phyloP scores from a whole-genome alignment of 2,113 vertebrate species.

The Noctilio leporinus region DNA sequence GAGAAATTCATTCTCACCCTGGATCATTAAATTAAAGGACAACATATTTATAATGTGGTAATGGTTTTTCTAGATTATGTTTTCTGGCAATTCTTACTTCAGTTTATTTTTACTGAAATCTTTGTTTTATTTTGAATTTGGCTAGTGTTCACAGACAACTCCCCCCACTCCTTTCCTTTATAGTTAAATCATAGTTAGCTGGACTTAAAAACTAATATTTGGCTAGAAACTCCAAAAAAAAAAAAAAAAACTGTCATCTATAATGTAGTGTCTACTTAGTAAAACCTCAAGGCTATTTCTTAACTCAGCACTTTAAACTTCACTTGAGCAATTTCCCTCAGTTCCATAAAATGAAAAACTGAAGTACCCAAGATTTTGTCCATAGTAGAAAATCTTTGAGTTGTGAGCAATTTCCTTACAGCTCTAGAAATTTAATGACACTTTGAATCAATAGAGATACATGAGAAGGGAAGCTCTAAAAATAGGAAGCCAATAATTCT shows the following conservation, averaged over 20 bases:
- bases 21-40: neutral
- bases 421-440: constrained; percentile 61
- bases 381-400: constrained; percentile 57
- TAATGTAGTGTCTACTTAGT: constrained; percentile 35
- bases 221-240: neutral
- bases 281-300: constrained; percentile 62
- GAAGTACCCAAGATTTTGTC: constrained; percentile 46
- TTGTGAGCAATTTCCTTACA: constrained; percentile 52
- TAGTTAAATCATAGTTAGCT: neutral
- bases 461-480: constrained; percentile 53
- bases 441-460: constrained; percentile 68
- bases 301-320: constrained; percentile 61
- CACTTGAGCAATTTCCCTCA: constrained; percentile 46
- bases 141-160: neutral
- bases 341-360: constrained; percentile 58
- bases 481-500: constrained; percentile 57
- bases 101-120: neutral
- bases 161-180: rapidly evolving
- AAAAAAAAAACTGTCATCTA: neutral
- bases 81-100: neutral
- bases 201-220: constrained; percentile 51
- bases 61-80: neutral
- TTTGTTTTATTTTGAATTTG: neutral
- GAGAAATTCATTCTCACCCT: neutral
- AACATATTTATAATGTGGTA: neutral